Evolutionary conservation across 2,888 invertebrate species (phyloP).

Genomic region (Camptogramma bilineatum): DNA sequence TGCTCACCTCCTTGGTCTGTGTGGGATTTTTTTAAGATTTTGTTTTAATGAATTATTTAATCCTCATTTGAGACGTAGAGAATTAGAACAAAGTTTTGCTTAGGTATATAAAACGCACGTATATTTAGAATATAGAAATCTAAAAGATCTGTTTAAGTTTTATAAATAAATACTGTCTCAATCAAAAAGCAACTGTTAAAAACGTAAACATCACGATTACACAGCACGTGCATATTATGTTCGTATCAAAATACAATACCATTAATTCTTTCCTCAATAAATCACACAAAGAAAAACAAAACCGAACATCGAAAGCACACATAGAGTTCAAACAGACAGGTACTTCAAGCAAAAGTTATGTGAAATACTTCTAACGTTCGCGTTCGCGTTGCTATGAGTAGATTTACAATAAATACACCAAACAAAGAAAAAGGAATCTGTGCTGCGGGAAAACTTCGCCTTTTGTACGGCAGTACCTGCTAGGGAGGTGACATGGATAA

Average conservation of each 20-base stretch:
- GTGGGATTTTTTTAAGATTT: too few species aligned
- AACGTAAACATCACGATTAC: not conserved
- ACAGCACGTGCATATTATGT: not conserved
- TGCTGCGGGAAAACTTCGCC: constrained; percentile 81
- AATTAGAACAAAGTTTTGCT: too few species aligned
- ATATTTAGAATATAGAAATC: too few species aligned
- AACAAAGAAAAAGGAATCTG: constrained; percentile 85
- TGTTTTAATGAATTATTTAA: too few species aligned
- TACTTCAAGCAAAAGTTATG: constrained; percentile 77
- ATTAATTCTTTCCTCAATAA: constrained; percentile 15
- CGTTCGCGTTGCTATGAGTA: constrained; percentile 79
- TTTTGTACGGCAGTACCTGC: constrained; percentile 69
- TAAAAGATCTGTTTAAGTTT: too few species aligned
- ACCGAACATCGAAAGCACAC: constrained; percentile 34
- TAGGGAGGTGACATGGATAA: constrained; percentile 27
- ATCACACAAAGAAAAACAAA: constrained; percentile 44
- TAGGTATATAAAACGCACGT: too few species aligned
- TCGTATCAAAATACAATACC: constrained; percentile 1
- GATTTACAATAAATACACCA: constrained; percentile 85
- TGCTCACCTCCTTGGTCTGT: too few species aligned
- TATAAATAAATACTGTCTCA: not conserved
- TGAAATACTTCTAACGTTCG: constrained; percentile 79
- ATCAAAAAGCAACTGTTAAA: not conserved
- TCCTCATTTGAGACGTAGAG: too few species aligned
- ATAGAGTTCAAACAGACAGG: constrained; percentile 42